Evolutionary conservation across 2,797 vertebrate genomes (phyloP).

Genomic region (Sebastes aleutianus): DNA sequence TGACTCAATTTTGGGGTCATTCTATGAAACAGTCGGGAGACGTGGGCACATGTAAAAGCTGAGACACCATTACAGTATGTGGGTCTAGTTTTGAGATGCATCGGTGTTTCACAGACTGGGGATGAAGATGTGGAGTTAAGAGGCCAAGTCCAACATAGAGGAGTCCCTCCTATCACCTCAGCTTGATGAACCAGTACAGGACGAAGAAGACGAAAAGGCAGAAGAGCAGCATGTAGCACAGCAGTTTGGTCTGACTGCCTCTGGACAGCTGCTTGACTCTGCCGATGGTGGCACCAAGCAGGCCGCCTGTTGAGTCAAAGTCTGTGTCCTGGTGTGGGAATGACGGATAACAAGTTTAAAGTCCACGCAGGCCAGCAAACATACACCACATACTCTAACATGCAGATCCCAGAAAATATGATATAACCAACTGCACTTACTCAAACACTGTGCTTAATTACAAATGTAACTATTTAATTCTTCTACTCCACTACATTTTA

Average conservation of each 20-base stretch:
- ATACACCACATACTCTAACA: not conserved
- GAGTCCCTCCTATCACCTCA: conserved; percentile 75
- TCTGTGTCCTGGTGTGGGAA: conserved; percentile 86
- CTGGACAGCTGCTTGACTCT: conserved; percentile 91
- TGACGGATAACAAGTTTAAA: not conserved
- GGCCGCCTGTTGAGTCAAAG: conserved; percentile 93
- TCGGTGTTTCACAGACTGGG: conserved; percentile 32
- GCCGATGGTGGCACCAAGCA: conserved; percentile 93
- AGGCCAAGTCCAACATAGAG: not conserved
- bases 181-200: conserved; percentile 94
- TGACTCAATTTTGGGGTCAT: not conserved
- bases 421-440: not conserved
- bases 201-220: conserved; percentile 94
- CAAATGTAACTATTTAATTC: not conserved
- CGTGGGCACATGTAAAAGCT: not conserved
- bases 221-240: conserved; percentile 97
- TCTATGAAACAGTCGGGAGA: not conserved
- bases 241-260: conserved; percentile 94
- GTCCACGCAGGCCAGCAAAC: not conserved
- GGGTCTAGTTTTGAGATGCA: conserved; percentile 13
- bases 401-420: not conserved
- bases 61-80: not conserved
- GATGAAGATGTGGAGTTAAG: not conserved
- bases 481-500: not conserved
- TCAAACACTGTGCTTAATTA: not conserved